Evolutionary conservation across 2,797 vertebrate genomes (phyloP), one percentile per base, ranked within the genome.

Genomic region (Etheostoma perlongum): DNA sequence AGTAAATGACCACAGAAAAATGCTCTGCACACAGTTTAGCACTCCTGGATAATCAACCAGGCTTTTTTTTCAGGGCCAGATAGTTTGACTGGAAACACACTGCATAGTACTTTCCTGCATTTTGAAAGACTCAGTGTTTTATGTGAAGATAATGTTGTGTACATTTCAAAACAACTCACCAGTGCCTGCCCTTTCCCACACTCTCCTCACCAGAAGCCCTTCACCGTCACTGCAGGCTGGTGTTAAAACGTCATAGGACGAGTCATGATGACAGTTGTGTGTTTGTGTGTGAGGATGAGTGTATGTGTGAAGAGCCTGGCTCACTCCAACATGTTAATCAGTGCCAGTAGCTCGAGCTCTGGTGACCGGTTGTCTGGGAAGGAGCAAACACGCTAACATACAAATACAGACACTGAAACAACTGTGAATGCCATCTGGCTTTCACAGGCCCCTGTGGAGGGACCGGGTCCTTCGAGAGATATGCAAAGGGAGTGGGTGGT

Each of bases 351-450:
- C 80, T 85, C 61, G 19, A 67, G 79, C 0, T 78, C 81, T 30
- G 5, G 71, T 67, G 62, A 79, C 68, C 67, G 71, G 66, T 85
- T 78, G 82, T 87, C 79, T 85, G 78, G 59, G 71, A 82, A 63
- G 85, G 42, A 73, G 65, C 61, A 62, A 78, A 53, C 81, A 72
- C 25, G 4, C 55, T 69, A 64, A 72, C 77, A 67, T 63, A 74
- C 62, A 81, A 85, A 88, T 79, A 81, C 75, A 89, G 65, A 85
- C 75, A 74, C 74, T 54, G 23, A 85, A 72, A 72, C 63, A 58
- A 82, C 63, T 68, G 53, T 27, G 67, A 80, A 69, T 30, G 78
- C 93, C 88, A 90, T 89, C 88, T 93, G 91, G 82, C 90, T 76
- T 76, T 18, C 5, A 4, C 44, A 44, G 54, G 70, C 52, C 60